Conservation (phyloP, 2,113 vertebrate species). For the Aplodontia rufa region DNA sequence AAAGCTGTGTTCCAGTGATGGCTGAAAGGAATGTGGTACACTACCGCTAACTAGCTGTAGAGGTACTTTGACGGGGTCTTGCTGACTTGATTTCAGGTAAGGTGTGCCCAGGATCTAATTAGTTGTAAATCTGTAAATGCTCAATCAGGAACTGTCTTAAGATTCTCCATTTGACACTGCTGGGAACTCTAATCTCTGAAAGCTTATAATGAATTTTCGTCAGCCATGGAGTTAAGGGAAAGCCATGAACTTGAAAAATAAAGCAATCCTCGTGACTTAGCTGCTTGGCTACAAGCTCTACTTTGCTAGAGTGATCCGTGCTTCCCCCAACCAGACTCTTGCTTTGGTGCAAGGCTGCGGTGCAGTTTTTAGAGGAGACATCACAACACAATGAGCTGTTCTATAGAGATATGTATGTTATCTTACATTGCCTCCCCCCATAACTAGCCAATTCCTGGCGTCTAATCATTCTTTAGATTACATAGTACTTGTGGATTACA, state of each 20-base stretch:
- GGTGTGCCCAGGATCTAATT: constrained; percentile 53
- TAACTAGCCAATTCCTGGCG: neutral
- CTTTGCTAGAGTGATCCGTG: fast-evolving
- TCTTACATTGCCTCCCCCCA: neutral
- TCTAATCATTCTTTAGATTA: neutral
- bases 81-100: constrained; percentile 54
- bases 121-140: constrained; percentile 48
- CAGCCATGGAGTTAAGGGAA: constrained; percentile 2
- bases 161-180: neutral
- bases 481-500: neutral
- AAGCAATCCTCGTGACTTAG: neutral
- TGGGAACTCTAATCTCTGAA: neutral
- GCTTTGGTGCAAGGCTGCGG: too few relatives aligned
- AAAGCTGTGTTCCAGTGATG: neutral
- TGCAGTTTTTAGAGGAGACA: neutral
- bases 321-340: neutral
- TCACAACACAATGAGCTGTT: neutral
- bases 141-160: neutral
- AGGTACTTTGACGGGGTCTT: neutral
- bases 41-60: neutral
- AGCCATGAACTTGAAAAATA: neutral
- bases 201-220: constrained; percentile 37
- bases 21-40: neutral
- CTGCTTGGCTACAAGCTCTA: neutral
- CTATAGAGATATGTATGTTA: neutral